phyloP scores from a whole-genome alignment of 2,888 invertebrate species.

The Slavum lentiscoides region DNA sequence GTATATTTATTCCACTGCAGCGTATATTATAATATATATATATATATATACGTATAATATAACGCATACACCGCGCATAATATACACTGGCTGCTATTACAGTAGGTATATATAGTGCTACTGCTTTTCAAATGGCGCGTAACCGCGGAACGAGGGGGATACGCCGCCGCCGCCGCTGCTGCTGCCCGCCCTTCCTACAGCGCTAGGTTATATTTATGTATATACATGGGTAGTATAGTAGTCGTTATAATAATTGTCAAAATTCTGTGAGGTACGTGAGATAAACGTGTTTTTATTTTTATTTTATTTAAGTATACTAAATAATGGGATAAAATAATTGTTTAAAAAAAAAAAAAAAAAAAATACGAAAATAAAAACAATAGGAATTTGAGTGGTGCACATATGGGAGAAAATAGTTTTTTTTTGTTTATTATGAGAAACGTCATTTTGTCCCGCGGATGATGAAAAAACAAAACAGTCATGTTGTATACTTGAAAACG shows the following conservation, averaged over 20 bases:
- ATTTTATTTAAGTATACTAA: conserved; percentile 5
- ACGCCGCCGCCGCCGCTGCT: not conserved
- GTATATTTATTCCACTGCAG: not conserved
- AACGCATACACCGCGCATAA: not conserved
- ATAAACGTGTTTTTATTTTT: conserved; percentile 24
- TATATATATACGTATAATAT: not conserved
- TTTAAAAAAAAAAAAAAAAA: conserved; percentile 19
- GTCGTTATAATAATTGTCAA: conserved; percentile 37
- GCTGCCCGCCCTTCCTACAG: not conserved
- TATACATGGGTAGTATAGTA: not conserved
- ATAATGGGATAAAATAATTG: not conserved
- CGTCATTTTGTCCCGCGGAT: not conserved
- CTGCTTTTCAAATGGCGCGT: conserved; percentile 38
- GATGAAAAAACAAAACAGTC: conserved; percentile 26
- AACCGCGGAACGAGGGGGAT: conserved; percentile 18
- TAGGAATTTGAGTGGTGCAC: conserved; percentile 18
- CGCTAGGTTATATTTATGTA: not conserved
- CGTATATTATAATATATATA: not conserved
- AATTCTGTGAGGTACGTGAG: conserved; percentile 17
- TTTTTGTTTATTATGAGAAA: not conserved
- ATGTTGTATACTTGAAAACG: conserved; percentile 7
- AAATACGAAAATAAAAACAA: conserved; percentile 44
- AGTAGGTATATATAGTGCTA: too few relatives aligned
- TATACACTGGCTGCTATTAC: not conserved
- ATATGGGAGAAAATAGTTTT: conserved; percentile 3